phyloP scores from a whole-genome alignment of 1,140 invertebrate species.

The Musca domestica region DNA sequence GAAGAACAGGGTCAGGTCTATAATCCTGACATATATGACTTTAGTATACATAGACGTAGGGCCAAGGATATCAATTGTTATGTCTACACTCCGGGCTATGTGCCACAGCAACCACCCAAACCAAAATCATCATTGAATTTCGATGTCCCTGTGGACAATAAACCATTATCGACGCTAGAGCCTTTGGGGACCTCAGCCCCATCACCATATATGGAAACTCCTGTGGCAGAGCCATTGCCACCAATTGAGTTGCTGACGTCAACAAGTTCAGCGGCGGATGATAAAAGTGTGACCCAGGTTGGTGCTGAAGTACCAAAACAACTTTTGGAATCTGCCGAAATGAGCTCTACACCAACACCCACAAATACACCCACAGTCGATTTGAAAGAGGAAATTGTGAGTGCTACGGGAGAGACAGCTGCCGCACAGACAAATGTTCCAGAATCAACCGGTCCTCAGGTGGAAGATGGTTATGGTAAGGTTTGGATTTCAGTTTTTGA shows the following conservation, averaged over 20 bases:
- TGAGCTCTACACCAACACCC: neutral
- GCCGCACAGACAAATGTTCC: neutral
- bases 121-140: slow-evolving; percentile 29
- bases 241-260: slow-evolving; percentile 44
- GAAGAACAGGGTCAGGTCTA: slow-evolving; percentile 56
- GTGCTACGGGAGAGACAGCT: neutral
- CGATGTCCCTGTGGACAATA: neutral
- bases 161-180: neutral
- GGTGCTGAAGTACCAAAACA: slow-evolving; percentile 13
- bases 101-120: slow-evolving; percentile 40
- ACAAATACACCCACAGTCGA: neutral
- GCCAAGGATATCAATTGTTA: slow-evolving; percentile 59
- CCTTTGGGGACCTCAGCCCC: neutral
- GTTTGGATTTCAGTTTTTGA: too few relatives aligned
- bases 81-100: slow-evolving; percentile 50
- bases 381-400: slow-evolving; percentile 30
- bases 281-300: slow-evolving; percentile 12
- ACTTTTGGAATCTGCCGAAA: slow-evolving; percentile 13
- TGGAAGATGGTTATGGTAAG: slow-evolving; percentile 37
- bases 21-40: slow-evolving; percentile 61
- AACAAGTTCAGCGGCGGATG: slow-evolving; percentile 29
- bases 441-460: neutral
- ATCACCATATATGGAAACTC: slow-evolving; percentile 45
- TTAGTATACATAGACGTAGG: slow-evolving; percentile 60
- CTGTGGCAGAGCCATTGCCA: slow-evolving; percentile 41